Base-by-base conservation (phyloP, 2,888 invertebrate species). In the Steromphala cineraria region DNA sequence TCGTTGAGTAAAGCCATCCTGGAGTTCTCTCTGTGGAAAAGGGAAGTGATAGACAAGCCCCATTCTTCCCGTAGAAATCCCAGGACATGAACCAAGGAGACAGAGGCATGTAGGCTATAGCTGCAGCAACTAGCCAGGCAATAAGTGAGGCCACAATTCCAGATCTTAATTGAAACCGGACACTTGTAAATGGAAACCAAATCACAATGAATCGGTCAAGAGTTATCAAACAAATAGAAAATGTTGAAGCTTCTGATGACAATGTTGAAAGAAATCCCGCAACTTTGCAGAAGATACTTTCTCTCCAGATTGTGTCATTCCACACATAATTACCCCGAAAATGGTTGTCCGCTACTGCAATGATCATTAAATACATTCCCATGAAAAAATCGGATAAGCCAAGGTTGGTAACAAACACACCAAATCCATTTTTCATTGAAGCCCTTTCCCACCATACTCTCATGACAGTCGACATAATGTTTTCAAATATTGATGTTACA, bases 171-270 rank as follows among this genome's bases (percentile, higher is more conserved):
- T 86, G 89, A 53, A 92, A 87, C 28, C 80, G 76, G 17, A 79
- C 46, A 21, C 79, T 80, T 13, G 82, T 94, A 75, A 95, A 92
- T n/a, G 95, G 95, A 83, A 95, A 94, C 19, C 95, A 94, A 46
- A 95, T 95, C 0, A 95, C 95, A 84, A 95, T 94, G 85, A 95
- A 94, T 13, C 95, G 94, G 90, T 95, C 95, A 93, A 95, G 94
- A 0, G 95, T 95, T 80, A 95, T 95, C 82, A 95, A 86, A 0
- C 95, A 94, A 15, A 95, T 92, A 75, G 95, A 94, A 82, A 95
- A 90, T 0, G 95, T 95, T 0, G 95, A 95, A 3, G 95, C 95
- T 90, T 95, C 95, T 82, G 95, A 95, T 79, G 95, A 95, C 28
- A 88, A n/a, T 0, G 85, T 82, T 0, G 87, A 80, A 19, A 88